phyloP scores from a whole-genome alignment of 2,888 invertebrate species.

The Melangyna quadrimaculata region DNA sequence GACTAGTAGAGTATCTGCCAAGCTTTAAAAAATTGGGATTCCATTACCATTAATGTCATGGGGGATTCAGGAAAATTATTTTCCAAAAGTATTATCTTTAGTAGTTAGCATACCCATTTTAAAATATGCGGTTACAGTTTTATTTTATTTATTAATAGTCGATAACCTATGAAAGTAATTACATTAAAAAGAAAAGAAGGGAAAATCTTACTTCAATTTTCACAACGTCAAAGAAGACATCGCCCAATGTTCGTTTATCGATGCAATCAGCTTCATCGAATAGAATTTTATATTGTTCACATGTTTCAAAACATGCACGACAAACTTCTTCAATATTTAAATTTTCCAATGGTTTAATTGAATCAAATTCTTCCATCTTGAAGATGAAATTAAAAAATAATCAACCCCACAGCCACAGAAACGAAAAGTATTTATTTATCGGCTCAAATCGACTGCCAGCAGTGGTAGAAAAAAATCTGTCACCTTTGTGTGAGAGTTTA shows the following conservation, averaged over 20 bases:
- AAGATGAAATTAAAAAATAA: background rate
- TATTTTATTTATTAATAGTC: background rate
- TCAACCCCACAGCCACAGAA: background rate
- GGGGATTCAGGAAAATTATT: background rate
- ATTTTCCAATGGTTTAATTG: constrained; percentile 26
- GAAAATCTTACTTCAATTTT: constrained; percentile 60
- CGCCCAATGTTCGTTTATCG: constrained; percentile 45
- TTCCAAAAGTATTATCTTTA: background rate
- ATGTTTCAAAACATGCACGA: constrained; percentile 54
- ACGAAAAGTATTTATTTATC: constrained; percentile 10
- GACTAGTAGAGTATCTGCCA: background rate
- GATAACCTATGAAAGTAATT: background rate
- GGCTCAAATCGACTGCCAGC: constrained; percentile 3
- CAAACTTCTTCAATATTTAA: constrained; percentile 48
- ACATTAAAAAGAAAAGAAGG: background rate
- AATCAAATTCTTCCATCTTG: constrained; percentile 21
- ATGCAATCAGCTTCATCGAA: constrained; percentile 26
- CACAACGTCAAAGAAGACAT: constrained; percentile 59
- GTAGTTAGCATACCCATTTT: background rate
- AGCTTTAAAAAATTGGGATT: background rate
- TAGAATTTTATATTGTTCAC: constrained; percentile 55
- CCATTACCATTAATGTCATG: background rate
- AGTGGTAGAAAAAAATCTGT: constrained; percentile 1
- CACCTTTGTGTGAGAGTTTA: background rate
- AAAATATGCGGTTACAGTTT: background rate